phyloP scores from a whole-genome alignment of 2,113 vertebrate species.

The Falco punctatus region DNA sequence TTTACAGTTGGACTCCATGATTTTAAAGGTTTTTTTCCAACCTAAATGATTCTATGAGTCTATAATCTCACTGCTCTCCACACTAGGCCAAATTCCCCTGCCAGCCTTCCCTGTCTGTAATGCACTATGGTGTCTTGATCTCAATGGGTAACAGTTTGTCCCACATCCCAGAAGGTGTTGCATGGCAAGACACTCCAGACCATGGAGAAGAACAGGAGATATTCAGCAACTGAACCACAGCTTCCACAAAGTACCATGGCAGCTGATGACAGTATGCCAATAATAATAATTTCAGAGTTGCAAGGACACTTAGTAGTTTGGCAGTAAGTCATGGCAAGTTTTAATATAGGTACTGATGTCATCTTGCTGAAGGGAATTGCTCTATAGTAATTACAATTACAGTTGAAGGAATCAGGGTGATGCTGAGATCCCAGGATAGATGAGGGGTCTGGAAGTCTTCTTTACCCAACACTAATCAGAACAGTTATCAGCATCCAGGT shows the following conservation, averaged over 20 bases:
- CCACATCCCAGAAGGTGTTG: neutral
- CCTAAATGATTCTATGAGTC: neutral
- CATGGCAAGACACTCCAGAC: neutral
- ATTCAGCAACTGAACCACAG: neutral
- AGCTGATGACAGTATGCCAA: neutral
- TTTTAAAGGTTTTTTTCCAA: neutral
- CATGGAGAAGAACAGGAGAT: neutral
- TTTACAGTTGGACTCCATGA: neutral
- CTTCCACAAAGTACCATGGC: neutral
- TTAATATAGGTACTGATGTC: neutral
- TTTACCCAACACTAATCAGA: neutral
- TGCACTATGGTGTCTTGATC: accelerated
- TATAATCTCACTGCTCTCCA: neutral
- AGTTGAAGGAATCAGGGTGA: neutral
- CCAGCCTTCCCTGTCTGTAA: neutral
- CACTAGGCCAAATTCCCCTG: neutral
- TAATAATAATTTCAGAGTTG: neutral
- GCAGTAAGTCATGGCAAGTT: neutral
- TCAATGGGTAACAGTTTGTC: neutral
- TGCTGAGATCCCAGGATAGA: neutral
- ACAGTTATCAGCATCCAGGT: neutral
- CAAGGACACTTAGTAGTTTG: neutral
- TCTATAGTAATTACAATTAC: neutral
- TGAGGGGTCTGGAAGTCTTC: neutral
- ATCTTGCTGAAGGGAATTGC: neutral